phyloP scores from a whole-genome alignment of 2,888 invertebrate species.

The Frankliniella fusca region DNA sequence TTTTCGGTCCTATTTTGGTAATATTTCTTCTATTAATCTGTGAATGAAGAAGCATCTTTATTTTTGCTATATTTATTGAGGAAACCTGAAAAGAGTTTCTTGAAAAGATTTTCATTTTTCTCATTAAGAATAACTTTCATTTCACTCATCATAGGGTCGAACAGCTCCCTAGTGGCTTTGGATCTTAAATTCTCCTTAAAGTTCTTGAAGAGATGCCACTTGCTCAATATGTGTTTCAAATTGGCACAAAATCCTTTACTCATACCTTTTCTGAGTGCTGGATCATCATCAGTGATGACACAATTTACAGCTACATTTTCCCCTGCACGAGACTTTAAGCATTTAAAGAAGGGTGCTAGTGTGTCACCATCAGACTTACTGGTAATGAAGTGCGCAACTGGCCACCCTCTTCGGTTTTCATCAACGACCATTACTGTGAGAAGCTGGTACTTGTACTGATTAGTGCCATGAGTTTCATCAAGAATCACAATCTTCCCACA shows the following conservation, averaged over 20 bases:
- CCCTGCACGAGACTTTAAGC: not conserved
- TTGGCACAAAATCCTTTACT: conserved; percentile 20
- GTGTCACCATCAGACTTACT: conserved; percentile 31
- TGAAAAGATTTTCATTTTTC: too few relatives aligned
- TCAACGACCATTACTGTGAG: conserved; percentile 29
- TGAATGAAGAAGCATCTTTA: too few relatives aligned
- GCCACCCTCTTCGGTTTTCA: too few relatives aligned
- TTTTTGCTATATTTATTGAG: too few relatives aligned
- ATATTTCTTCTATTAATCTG: too few relatives aligned
- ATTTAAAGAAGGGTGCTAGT: conserved; percentile 29
- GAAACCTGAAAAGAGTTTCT: too few relatives aligned
- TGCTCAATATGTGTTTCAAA: conserved; percentile 10
- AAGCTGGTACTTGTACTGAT: conserved; percentile 31
- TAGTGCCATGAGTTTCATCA: conserved; percentile 31
- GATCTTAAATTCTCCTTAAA: too few relatives aligned
- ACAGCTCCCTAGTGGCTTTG: not conserved
- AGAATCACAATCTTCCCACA: not conserved
- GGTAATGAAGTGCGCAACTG: conserved; percentile 34
- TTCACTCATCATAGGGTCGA: too few relatives aligned
- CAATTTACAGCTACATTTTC: conserved; percentile 11
- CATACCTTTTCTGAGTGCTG: conserved; percentile 29
- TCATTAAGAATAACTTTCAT: too few relatives aligned
- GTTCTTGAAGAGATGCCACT: conserved; percentile 29
- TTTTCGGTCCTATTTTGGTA: too few relatives aligned
- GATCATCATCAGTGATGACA: conserved; percentile 31